These are phyloP conservation scores for Calcarius ornatus DNA, from an alignment of 2,113 vertebrate genomes.

Conservation along the genomic window DNA sequence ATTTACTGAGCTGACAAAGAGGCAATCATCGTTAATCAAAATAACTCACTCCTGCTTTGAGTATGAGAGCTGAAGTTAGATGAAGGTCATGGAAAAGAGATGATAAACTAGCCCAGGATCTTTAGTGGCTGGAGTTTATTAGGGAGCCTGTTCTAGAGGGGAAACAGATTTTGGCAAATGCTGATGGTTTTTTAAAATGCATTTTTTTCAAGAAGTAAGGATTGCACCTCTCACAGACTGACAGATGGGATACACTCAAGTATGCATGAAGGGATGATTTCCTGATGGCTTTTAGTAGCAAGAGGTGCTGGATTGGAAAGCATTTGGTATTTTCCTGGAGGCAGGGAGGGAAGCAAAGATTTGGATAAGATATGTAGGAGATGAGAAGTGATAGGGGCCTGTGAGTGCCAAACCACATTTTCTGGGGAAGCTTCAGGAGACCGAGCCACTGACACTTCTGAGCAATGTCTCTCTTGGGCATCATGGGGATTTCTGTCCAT, in stretches of 20 bases:
- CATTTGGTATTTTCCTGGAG: neutral
- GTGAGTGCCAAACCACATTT: slow-evolving; percentile 3
- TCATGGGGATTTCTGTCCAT: neutral
- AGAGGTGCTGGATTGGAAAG: neutral
- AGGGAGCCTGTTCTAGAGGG: neutral
- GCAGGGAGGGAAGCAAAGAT: neutral
- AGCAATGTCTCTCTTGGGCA: neutral
- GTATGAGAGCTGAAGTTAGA: slow-evolving; percentile 46
- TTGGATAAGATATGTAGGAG: neutral
- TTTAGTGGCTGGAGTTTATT: neutral
- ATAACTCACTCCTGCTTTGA: slow-evolving; percentile 49
- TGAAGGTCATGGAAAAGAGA: slow-evolving; percentile 62
- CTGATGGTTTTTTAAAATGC: neutral
- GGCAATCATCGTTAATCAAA: slow-evolving; percentile 69
- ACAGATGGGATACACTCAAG: neutral
- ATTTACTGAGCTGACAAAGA: slow-evolving; percentile 56
- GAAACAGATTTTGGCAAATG: slow-evolving; percentile 4
- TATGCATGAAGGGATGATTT: neutral
- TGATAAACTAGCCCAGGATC: slow-evolving; percentile 10
- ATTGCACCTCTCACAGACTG: neutral
- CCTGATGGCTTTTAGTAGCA: neutral
- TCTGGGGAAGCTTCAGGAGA: neutral
- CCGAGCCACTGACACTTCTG: neutral
- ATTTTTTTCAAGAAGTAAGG: neutral
- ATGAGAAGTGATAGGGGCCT: neutral